Evolutionary conservation across 2,797 vertebrate genomes (phyloP).

Genomic region (Pseudomugil gertrudae): DNA sequence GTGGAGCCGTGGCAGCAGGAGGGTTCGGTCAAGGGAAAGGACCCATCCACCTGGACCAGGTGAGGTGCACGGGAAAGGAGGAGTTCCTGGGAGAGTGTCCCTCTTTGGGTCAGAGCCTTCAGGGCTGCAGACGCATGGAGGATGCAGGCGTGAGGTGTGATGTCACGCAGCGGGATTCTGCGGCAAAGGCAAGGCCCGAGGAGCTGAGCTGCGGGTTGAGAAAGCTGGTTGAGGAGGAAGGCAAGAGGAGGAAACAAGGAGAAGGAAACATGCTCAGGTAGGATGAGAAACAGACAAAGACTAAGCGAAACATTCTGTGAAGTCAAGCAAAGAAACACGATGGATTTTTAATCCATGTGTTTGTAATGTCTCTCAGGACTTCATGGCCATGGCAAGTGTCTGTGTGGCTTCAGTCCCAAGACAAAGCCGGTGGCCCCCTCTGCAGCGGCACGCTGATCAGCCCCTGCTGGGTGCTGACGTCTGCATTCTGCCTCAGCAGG

Average conservation of each 20-base stretch:
- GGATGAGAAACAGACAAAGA: background rate
- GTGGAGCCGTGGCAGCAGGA: conserved; percentile 74
- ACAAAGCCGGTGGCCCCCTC: conserved; percentile 80
- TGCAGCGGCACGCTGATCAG: conserved; percentile 90
- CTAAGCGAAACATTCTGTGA: background rate
- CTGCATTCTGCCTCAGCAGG: conserved; percentile 92
- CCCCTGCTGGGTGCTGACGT: conserved; percentile 91
- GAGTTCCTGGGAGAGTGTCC: conserved; percentile 84
- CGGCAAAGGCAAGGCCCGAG: conserved; percentile 47
- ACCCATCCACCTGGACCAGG: conserved; percentile 85
- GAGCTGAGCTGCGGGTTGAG: conserved; percentile 79
- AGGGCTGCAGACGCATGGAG: conserved; percentile 84
- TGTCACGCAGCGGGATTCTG: conserved; percentile 67
- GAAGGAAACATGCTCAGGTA: conserved; percentile 82
- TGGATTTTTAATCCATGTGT: background rate
- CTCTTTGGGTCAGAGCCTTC: conserved; percentile 75
- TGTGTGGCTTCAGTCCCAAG: conserved; percentile 84
- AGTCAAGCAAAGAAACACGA: background rate
- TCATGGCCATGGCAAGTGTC: conserved; percentile 93
- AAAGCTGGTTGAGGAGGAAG: conserved; percentile 74
- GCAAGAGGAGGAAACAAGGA: conserved; percentile 81
- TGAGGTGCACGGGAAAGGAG: conserved; percentile 90
- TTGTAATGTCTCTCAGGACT: conserved; percentile 72
- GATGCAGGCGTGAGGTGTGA: conserved; percentile 88
- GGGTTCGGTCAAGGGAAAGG: conserved; percentile 88